Base-by-base conservation (phyloP, 2,113 vertebrate species). In the Dasyornis broadbenti region DNA sequence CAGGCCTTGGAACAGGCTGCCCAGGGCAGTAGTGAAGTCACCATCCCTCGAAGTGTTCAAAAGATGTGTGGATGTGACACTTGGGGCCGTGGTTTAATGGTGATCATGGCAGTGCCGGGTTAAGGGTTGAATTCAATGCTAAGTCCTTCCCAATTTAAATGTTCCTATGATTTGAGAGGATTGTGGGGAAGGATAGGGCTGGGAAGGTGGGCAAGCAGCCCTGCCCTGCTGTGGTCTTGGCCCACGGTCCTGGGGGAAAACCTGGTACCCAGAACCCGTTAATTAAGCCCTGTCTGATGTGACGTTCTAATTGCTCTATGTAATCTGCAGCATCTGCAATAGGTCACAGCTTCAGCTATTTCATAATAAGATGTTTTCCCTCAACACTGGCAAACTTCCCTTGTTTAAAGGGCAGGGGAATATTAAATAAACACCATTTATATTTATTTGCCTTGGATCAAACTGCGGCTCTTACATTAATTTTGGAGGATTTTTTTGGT, bases 371-470 rank as follows among this genome's bases (percentile, higher is more conserved):
- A 68, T 64, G 37, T 79, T 96, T 92, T 84, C 49, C 72, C 69
- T 57, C 69, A 86, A 22, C 84, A 30, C 50, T 83, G 80, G 93
- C 80, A 72, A 90, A 76, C 45, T 22, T 90, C 82, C 64, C 60
- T 50, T 76, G 45, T 91, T 94, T 92, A 88, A 95, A 96, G 75
- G 71, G 80, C 80, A 72, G 70, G 82, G 73, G 73, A 91, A 85
- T 83, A 63, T 87, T 94, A 77, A 91, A 69, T 57, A 93, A 96
- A 96, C 84, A 81, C 54, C 52, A 78, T 90, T 92, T 91, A 73
- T 96, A 91, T 96, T 95, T 95, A 77, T 92, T 95, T 82, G 63
- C 66, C 60, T 90, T 23, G 7, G 49, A 76, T 94, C 73, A 91
- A 80, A 87, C 72, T 47, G 35, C 39, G 18, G 61, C 80, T 90